Conservation (phyloP, 53 echinoderm and acorn worm species). For the Zoroaster sp. region DNA sequence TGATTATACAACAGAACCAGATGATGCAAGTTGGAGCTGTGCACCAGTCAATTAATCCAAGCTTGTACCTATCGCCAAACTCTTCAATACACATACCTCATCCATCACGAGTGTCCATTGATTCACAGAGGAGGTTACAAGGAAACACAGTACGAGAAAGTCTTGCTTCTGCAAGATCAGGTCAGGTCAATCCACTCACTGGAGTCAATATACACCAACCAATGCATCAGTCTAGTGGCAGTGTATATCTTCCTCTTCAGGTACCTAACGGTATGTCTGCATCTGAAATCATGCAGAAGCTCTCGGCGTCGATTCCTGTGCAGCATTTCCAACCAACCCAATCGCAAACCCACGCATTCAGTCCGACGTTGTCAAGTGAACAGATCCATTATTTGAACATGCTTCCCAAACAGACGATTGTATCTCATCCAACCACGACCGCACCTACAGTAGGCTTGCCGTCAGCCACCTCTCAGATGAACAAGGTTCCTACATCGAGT, state of each 20-base stretch:
- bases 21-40: neutral
- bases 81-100: neutral
- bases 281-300: slow-evolving; percentile 36
- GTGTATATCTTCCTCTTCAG: neutral
- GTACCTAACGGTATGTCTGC: neutral
- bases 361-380: neutral
- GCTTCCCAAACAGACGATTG: slow-evolving; percentile 26
- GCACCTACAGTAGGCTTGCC: neutral
- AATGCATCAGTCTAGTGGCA: neutral
- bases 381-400: slow-evolving; percentile 45
- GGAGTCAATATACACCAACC: neutral
- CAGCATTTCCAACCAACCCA: neutral
- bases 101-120: neutral
- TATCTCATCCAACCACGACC: neutral
- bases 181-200: neutral
- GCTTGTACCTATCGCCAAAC: neutral
- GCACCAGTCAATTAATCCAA: slow-evolving; percentile 41
- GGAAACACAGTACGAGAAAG: neutral
- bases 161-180: neutral
- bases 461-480: neutral
- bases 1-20: neutral
- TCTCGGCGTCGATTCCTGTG: slow-evolving; percentile 1
- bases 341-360: neutral
- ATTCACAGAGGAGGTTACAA: neutral
- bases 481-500: neutral